These are phyloP conservation scores for Limanda limanda DNA, from an alignment of 2,113 vertebrate genomes.

Conservation along the genomic window DNA sequence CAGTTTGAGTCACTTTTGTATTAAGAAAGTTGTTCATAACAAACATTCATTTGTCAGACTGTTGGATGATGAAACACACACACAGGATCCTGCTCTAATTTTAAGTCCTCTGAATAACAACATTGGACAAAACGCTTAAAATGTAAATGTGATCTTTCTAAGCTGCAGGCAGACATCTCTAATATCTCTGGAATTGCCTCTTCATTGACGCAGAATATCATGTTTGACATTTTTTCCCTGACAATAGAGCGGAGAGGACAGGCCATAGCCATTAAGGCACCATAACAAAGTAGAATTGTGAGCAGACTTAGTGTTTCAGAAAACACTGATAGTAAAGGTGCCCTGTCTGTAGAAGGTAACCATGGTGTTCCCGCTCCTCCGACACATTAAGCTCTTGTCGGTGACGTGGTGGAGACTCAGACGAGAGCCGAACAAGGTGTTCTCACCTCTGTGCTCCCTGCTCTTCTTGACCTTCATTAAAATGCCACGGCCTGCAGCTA, in stretches of 20 bases:
- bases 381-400: slow-evolving; percentile 47
- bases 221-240: slow-evolving; percentile 35
- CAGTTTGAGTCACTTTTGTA: background rate
- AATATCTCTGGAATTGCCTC: slow-evolving; percentile 29
- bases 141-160: slow-evolving; percentile 63
- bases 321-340: slow-evolving; percentile 20
- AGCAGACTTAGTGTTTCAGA: slow-evolving; percentile 42
- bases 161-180: slow-evolving; percentile 38
- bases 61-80: background rate
- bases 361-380: slow-evolving; percentile 39
- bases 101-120: slow-evolving; percentile 19
- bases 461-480: slow-evolving; percentile 74
- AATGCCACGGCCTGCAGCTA: slow-evolving; percentile 67
- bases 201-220: background rate
- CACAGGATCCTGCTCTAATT: slow-evolving; percentile 1
- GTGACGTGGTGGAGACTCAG: slow-evolving; percentile 45
- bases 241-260: slow-evolving; percentile 26
- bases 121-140: slow-evolving; percentile 43
- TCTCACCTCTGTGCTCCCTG: slow-evolving; percentile 55
- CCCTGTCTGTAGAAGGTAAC: slow-evolving; percentile 30
- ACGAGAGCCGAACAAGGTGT: slow-evolving; percentile 54
- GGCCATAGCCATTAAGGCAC: slow-evolving; percentile 23
- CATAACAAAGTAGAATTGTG: slow-evolving; percentile 35
- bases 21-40: too few relatives aligned
- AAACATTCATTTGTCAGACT: background rate